A percentile compares a stretch with the other conserved stretches of the same genome.
Evolutionary conservation across 2,113 vertebrate genomes (phyloP).

Genomic region (Aviceda subcristata): DNA sequence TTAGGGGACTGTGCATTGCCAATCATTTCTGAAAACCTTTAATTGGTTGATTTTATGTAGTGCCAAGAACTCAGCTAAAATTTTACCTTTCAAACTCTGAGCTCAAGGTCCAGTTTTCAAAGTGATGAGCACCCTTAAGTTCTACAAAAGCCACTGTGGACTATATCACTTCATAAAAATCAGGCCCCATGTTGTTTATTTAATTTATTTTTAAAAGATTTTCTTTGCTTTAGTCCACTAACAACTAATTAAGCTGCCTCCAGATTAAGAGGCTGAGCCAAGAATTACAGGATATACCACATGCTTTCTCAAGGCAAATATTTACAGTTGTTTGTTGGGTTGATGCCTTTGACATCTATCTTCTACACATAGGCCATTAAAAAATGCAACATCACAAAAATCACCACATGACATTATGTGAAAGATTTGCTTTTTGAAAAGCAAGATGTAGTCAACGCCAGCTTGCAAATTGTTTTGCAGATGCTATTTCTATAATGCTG

Average conservation of each 20-base stretch:
- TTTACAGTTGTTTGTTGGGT: constrained; percentile 1
- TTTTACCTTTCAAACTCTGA: background rate
- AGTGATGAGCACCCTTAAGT: background rate
- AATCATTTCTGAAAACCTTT: background rate
- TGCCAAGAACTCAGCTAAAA: background rate
- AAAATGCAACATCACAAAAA: constrained; percentile 38
- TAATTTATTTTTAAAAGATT: constrained; percentile 29
- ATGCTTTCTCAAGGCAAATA: constrained; percentile 54
- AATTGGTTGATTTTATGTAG: background rate
- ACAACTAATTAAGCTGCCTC: constrained; percentile 62
- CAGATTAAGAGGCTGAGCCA: constrained; percentile 18
- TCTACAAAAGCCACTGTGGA: background rate
- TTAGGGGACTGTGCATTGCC: background rate
- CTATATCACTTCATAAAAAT: constrained; percentile 40
- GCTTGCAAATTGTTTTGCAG: constrained; percentile 42
- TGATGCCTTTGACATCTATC: constrained; percentile 11
- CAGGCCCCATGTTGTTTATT: constrained; percentile 13
- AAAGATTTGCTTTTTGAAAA: constrained; percentile 34
- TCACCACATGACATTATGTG: constrained; percentile 21
- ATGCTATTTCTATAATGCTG: constrained; percentile 58
- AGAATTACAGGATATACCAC: constrained; percentile 45
- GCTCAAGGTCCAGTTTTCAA: background rate
- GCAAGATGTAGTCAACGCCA: background rate
- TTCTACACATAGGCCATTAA: background rate
- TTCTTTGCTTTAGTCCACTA: constrained; percentile 60